Base-by-base conservation (phyloP, 2,113 vertebrate genomes). In the Psettodes erumei region DNA sequence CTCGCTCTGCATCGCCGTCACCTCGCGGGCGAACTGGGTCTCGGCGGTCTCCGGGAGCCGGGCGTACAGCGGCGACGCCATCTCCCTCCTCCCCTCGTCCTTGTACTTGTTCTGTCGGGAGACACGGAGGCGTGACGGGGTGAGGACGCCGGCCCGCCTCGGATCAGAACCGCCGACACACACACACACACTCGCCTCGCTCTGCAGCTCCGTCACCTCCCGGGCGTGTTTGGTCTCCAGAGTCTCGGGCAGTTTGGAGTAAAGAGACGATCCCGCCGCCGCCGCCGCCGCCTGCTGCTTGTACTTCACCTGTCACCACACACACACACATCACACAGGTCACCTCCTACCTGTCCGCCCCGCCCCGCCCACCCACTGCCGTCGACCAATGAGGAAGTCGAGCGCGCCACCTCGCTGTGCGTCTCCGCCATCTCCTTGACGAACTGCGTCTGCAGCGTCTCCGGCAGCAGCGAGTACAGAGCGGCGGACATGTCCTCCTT, bases 221-320 rank as follows among this genome's bases (percentile, higher is more conserved):
- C 91, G 95, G 3, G 94, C 94, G 54, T 93, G 95, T 55, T 94
- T 95, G 8, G 93, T 98, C 72, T 98, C 96, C 65, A 95, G 93
- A 47, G 97, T 98, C 25, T 96, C 94, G 4, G 96, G 92, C 87
- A 99, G 95, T 85, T 89, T 94, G 80, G 95, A 94, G 87, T 96
- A 99, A 3, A 97, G 92, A 63, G 93, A 89, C 15, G 91, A 81
- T n/a, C n/a, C n/a, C 21, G 94, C 82, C 28, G 93, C 72, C 70
- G 93, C 59, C 93, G 93, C 87, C 95, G 97, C 65, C 82, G n/a
- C 91, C 18, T 77, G 93, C 76, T 93, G 92, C 91, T 95, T 96
- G 65, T 98, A 98, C 77, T 96, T 97, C 45, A 92, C 89, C 97
- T 99, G 58, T 40, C n/a, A 45, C 80, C 60, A 77, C n/a, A 43